These are phyloP conservation scores for Scolopax bukidnonensis DNA, from an alignment of 2,797 vertebrate species.

Conservation along the genomic window DNA sequence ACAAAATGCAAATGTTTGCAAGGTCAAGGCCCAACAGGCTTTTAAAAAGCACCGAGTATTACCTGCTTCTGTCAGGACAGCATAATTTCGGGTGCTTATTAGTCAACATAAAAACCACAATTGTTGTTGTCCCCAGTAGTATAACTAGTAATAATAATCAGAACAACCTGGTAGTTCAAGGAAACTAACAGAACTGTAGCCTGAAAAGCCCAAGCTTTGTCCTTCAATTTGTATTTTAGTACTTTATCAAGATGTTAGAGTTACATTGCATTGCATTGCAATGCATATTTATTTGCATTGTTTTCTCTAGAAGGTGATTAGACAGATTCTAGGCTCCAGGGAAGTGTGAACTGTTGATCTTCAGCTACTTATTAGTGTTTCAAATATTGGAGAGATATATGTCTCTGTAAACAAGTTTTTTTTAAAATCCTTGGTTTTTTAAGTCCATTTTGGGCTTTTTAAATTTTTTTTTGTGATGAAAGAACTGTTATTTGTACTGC, in stretches of 20 bases:
- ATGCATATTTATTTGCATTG: background rate
- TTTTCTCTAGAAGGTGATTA: background rate
- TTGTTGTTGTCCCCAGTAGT: rapidly evolving
- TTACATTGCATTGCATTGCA: no score
- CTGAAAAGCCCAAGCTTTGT: background rate
- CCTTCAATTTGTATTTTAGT: background rate
- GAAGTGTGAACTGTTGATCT: background rate
- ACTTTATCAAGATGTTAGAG: background rate
- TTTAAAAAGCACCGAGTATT: background rate
- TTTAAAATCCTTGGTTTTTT: background rate
- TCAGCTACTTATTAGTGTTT: background rate
- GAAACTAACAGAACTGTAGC: background rate
- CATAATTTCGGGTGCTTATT: background rate
- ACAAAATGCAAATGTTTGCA: background rate
- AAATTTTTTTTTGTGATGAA: background rate
- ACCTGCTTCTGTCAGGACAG: background rate
- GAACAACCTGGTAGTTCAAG: background rate
- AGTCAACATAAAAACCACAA: background rate
- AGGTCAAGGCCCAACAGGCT: background rate
- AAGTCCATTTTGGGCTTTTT: background rate
- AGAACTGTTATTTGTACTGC: background rate
- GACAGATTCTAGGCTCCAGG: background rate
- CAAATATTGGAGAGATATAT: background rate
- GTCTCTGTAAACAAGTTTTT: background rate
- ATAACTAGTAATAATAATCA: background rate